Evolutionary conservation across 1,140 invertebrate species (phyloP), one percentile per base, ranked within the genome.

Genomic region (Bombyx mandarina): DNA sequence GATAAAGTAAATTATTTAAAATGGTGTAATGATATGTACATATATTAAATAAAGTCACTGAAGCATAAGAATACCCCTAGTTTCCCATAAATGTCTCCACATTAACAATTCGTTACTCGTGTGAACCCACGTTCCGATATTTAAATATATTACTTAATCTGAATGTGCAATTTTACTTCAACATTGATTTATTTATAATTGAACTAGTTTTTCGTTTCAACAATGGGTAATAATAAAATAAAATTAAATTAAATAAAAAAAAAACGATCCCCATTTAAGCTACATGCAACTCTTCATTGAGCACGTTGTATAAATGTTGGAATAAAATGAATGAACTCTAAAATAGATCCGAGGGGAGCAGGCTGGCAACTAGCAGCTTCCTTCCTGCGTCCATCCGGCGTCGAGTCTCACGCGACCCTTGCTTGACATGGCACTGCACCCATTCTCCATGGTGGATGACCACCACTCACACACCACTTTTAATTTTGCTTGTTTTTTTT

Each of bases 321-420:
- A 69, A 73, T 74, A 71, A 76, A 79, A 71, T 60, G 68, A 78
- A 70, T 75, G 73, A 77, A 75, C 74, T 86, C 72, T 86, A 83
- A 86, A 86, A 86, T 86, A 86, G 82, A 83, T 68, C 64, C 73
- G 80, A 82, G 80, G 80, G 82, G 82, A 79, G 79, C 66, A 61
- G 67, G 60, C 67, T 75, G 73, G 71, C 80, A 86, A 86, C 79
- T 81, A 77, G 82, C 71, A 74, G 77, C 80, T 83, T 85, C 82
- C 82, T 85, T 83, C 82, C 82, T 83, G 73, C 73, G 72, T 65
- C 67, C 82, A 82, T 82, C 79, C 82, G 82, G 80, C 75, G 78
- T 49, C 57, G 66, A 71, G 63, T 85, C 82, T 74, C 82, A 85
- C 82, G 79, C 78, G 79, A 78, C 79, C 77, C 77, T 68, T 66